Evolutionary conservation across 2,113 vertebrate species (phyloP), one percentile per base, ranked within the genome.

Genomic region (Pristiophorus japonicus): DNA sequence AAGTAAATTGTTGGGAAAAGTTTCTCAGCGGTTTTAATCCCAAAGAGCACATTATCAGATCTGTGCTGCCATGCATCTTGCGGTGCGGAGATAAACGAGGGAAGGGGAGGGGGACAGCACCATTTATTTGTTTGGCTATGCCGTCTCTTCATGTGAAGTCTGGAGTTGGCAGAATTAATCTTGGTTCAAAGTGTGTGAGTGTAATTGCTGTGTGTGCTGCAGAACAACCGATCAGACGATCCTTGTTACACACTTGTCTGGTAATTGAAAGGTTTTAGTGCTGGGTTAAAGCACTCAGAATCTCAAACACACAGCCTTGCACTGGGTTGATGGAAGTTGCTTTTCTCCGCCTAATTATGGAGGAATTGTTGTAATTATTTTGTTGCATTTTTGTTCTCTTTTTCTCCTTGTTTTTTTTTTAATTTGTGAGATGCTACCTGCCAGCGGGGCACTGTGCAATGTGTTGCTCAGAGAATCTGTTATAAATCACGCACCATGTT

Each of bases 1-100:
- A 42, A n/a, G 62, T 22, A 65, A 94, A 94, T 94, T 51, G 66
- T 6, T 67, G 2, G 66, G 42, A 16, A 14, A 14, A 51, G 66
- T 24, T 30, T 51, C 45, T 94, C 45, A 51, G 93, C 34, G 2
- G 22, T 73, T 94, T 94, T 51, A 90, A 67, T 51, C 66, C 4
- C 24, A 34, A 66, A 42, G 73, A 94, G 66, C 93, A 30, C 45
- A 47, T 92, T 94, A 51, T 73, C n/a, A 94, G 93, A 73, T 70
- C 42, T 94, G 66, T 47, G 24, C 87, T 59, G 63, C 65, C 66
- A 27, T 65, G 62, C 62, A 66, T 27, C 63, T 11, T 1, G 65
- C 34, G 45, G 27, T 30, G 24, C 10, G 16, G 45, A 73, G 42
- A 73, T 94, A 51, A 73, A 70, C 22, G 65, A 70, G 65, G 14